Evolutionary conservation across 1,140 invertebrate species (phyloP).

Genomic region (Notospermus geniculatus): DNA sequence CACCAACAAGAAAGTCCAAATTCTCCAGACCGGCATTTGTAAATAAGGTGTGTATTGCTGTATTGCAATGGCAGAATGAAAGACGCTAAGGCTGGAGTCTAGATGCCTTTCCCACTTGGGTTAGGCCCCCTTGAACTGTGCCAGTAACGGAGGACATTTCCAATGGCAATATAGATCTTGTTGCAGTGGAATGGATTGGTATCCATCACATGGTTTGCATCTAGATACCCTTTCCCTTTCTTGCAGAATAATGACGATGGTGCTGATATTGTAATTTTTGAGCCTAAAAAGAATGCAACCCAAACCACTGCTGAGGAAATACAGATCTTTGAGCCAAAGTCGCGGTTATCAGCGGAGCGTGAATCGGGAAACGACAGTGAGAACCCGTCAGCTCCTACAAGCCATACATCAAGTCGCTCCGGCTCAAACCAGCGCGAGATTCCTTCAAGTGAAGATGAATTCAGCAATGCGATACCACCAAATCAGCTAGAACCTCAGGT

Average conservation of each 20-base stretch:
- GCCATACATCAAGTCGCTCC: neutral
- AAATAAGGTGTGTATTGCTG: too few species aligned
- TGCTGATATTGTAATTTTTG: slow-evolving; percentile 11
- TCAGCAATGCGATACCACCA: neutral
- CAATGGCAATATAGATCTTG: too few species aligned
- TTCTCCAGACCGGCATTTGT: too few species aligned
- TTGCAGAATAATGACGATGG: slow-evolving; percentile 6
- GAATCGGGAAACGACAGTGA: neutral
- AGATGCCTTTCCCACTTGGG: too few species aligned
- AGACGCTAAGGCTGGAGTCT: too few species aligned
- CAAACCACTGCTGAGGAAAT: too few species aligned
- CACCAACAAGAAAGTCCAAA: too few species aligned
- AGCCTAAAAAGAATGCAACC: neutral
- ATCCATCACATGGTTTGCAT: neutral
- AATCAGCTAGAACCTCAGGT: neutral
- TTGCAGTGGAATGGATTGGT: too few species aligned
- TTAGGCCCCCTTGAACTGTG: too few species aligned
- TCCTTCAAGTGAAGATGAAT: slow-evolving; percentile 2
- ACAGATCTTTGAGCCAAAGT: slow-evolving; percentile 2
- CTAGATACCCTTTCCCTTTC: neutral
- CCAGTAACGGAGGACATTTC: too few species aligned
- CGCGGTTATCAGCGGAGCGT: neutral
- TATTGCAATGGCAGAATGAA: too few species aligned
- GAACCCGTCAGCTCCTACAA: neutral
- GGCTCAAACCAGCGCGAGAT: neutral